phyloP scores from a whole-genome alignment of 2,797 vertebrate species.

The Zenarchopterus dispar region DNA sequence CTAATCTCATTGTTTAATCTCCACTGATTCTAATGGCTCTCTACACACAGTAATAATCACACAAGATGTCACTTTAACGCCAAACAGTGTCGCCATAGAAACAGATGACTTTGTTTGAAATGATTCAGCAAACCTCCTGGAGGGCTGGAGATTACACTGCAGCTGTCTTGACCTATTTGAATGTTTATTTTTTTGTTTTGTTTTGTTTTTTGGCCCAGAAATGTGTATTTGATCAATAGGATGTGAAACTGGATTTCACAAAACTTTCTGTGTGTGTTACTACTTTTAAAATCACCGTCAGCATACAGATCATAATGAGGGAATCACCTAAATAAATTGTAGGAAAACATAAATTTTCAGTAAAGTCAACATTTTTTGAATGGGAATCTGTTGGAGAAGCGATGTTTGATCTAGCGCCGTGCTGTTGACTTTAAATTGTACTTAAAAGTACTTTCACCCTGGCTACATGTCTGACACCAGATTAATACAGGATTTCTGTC shows the following conservation, averaged over 20 bases:
- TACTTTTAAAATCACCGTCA: too few relatives aligned
- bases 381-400: too few relatives aligned
- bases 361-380: too few relatives aligned
- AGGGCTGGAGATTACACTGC: not conserved
- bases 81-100: not conserved
- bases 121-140: not conserved
- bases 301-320: too few relatives aligned
- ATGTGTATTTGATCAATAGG: not conserved
- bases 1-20: conserved; percentile 18
- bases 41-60: conserved; percentile 12
- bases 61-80: conserved; percentile 1
- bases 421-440: too few relatives aligned
- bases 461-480: too few relatives aligned
- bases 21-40: not conserved
- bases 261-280: too few relatives aligned
- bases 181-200: not conserved
- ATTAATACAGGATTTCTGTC: too few relatives aligned
- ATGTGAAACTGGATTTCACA: too few relatives aligned
- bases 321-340: not conserved
- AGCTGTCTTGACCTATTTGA: not conserved
- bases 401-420: too few relatives aligned
- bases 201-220: not conserved
- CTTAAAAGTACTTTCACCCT: too few relatives aligned
- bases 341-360: not conserved
- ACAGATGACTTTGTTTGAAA: not conserved